These are phyloP conservation scores for Acanthochromis polyacanthus DNA, from an alignment of 2,113 vertebrate genomes.

Conservation along the genomic window DNA sequence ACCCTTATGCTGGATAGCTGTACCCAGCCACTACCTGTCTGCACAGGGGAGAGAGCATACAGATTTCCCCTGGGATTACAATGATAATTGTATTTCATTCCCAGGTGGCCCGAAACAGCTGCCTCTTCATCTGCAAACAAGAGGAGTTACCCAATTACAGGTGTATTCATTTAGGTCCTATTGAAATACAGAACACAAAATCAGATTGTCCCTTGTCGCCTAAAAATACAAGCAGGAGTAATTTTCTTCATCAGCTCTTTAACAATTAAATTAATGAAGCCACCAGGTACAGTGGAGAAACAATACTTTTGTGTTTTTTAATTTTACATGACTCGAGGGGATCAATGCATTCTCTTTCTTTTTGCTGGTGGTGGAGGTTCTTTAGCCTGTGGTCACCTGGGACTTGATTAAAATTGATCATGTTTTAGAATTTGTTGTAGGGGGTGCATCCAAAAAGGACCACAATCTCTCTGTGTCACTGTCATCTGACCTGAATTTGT, in stretches of 20 bases:
- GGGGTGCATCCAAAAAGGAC: slow-evolving; percentile 4
- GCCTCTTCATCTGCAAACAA: slow-evolving; percentile 22
- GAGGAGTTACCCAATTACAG: slow-evolving; percentile 14
- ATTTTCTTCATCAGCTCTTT: slow-evolving; percentile 21
- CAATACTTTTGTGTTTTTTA: slow-evolving; percentile 6
- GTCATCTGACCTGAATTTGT: slow-evolving; percentile 18
- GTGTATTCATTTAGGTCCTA: slow-evolving; percentile 22
- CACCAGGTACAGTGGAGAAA: background rate
- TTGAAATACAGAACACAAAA: slow-evolving; percentile 20
- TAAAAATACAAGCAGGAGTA: slow-evolving; percentile 4
- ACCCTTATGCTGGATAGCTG: background rate
- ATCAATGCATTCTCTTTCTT: slow-evolving; percentile 20
- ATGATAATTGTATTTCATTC: slow-evolving; percentile 38
- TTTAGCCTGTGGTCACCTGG: slow-evolving; percentile 1
- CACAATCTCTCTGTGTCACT: background rate
- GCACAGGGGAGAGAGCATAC: background rate
- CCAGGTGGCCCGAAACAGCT: slow-evolving; percentile 1
- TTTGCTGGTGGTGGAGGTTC: background rate
- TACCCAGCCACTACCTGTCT: background rate
- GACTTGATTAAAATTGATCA: background rate
- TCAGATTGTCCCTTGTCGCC: slow-evolving; percentile 1
- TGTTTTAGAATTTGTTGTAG: background rate
- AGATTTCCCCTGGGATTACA: slow-evolving; percentile 6
- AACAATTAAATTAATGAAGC: slow-evolving; percentile 33
- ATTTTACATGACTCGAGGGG: background rate